These are phyloP conservation scores for Noctuana brunneofusca DNA, from an alignment of 2,888 invertebrate species.

Conservation along the genomic window DNA sequence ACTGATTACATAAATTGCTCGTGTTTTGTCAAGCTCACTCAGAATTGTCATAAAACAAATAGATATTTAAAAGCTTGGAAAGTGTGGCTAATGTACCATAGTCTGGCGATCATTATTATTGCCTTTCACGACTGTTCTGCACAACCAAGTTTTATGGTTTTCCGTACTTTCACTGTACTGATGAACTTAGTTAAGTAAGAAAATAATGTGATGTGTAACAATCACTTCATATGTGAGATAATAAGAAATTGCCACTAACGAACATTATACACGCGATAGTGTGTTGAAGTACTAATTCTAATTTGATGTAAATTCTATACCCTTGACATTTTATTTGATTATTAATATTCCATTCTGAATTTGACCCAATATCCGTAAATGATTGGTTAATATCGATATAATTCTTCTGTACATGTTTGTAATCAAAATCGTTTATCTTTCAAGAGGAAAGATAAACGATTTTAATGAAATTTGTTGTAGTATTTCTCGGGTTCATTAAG, in stretches of 20 bases:
- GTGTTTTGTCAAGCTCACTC: conserved; percentile 17
- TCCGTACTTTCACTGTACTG: conserved; percentile 57
- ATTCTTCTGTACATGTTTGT: too few relatives aligned
- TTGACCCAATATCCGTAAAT: too few relatives aligned
- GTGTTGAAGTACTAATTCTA: not conserved
- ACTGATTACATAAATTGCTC: conserved; percentile 5
- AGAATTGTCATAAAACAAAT: conserved; percentile 46
- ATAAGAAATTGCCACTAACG: not conserved
- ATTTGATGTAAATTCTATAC: too few relatives aligned
- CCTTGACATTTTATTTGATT: too few relatives aligned
- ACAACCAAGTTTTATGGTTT: conserved; percentile 53
- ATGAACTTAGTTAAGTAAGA: conserved; percentile 18
- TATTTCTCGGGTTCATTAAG: too few relatives aligned
- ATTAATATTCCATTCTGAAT: too few relatives aligned
- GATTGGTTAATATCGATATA: too few relatives aligned
- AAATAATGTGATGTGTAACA: conserved; percentile 19
- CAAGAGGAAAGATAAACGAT: too few relatives aligned
- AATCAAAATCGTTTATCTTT: too few relatives aligned
- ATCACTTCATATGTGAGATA: conserved; percentile 14
- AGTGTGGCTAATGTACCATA: conserved; percentile 63
- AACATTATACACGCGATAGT: not conserved
- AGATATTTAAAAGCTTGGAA: conserved; percentile 53
- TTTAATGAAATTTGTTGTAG: too few relatives aligned
- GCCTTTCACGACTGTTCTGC: conserved; percentile 63
- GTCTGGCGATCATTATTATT: conserved; percentile 43